A percentile compares a stretch with the other conserved stretches of the same genome.
Evolutionary conservation across 2,113 vertebrate genomes (phyloP).

Genomic region (Cyprinodon variegatus): DNA sequence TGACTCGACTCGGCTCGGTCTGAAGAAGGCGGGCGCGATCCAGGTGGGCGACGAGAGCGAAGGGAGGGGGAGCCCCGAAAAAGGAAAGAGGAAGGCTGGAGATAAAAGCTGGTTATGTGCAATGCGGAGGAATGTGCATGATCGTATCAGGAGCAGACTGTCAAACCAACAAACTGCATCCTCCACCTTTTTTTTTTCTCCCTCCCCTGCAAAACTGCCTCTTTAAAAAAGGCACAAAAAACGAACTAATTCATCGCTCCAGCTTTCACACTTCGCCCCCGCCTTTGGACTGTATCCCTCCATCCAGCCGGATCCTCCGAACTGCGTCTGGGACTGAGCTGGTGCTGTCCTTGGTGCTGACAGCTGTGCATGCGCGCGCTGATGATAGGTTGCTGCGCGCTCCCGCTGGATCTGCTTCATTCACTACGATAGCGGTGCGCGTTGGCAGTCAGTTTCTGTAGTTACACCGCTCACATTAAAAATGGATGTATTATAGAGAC

Average conservation of each 20-base stretch:
- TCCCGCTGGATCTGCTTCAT: constrained; percentile 54
- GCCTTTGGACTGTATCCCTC: constrained; percentile 17
- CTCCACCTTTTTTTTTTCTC: constrained; percentile 23
- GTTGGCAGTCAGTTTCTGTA: constrained; percentile 57
- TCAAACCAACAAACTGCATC: constrained; percentile 37
- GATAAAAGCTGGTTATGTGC: constrained; percentile 57
- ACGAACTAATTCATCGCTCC: constrained; percentile 12
- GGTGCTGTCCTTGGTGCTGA: constrained; percentile 83
- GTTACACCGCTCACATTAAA: constrained; percentile 33
- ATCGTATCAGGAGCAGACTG: constrained; percentile 40
- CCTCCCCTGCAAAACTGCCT: constrained; percentile 26
- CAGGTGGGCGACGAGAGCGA: constrained; percentile 54
- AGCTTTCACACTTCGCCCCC: background rate
- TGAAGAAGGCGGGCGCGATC: constrained; percentile 36
- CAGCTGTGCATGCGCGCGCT: constrained; percentile 77
- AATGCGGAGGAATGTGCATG: constrained; percentile 75
- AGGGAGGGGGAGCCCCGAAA: constrained; percentile 23
- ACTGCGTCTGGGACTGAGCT: constrained; percentile 50
- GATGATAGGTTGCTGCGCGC: constrained; percentile 64
- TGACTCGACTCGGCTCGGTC: constrained; percentile 66
- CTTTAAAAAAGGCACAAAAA: background rate
- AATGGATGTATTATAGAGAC: background rate
- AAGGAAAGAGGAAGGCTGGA: constrained; percentile 11
- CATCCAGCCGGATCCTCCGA: constrained; percentile 29
- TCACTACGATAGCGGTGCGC: constrained; percentile 35